A percentile compares a stretch with the other conserved stretches of the same genome.
Evolutionary conservation across 2,113 vertebrate species (phyloP).

Genomic region (Noctilio leporinus): DNA sequence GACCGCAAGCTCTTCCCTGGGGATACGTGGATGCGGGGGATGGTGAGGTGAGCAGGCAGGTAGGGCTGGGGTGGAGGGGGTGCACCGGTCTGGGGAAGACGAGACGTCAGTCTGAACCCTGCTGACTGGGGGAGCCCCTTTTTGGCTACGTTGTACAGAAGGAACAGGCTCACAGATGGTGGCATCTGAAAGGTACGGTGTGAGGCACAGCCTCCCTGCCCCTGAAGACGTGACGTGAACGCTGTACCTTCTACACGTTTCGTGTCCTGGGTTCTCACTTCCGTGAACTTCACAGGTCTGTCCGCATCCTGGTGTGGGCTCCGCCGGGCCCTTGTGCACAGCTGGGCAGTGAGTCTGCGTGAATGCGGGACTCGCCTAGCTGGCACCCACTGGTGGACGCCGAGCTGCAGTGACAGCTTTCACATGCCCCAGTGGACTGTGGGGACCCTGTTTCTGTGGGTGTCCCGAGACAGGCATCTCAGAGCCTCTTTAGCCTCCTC

Average conservation of each 20-base stretch:
- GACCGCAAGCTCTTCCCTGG: background rate
- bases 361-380: background rate
- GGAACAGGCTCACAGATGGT: rapidly evolving
- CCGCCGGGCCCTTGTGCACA: rapidly evolving
- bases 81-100: background rate
- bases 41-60: background rate
- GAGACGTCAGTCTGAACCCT: background rate
- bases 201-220: too few relatives aligned
- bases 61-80: too few relatives aligned
- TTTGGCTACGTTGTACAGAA: background rate
- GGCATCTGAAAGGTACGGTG: background rate
- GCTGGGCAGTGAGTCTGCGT: background rate
- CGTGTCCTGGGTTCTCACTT: background rate
- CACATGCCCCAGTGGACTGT: background rate
- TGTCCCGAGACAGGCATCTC: background rate
- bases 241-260: rapidly evolving
- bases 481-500: background rate
- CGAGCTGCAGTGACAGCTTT: rapidly evolving
- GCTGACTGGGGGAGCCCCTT: background rate
- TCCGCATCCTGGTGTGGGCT: rapidly evolving
- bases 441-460: background rate
- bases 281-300: background rate
- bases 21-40: background rate
- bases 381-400: too few relatives aligned
- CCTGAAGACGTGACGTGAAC: rapidly evolving